A percentile compares a stretch with the other conserved stretches of the same genome.
phyloP scores from a whole-genome alignment of 2,113 vertebrate species.

The Hippolais icterina region DNA sequence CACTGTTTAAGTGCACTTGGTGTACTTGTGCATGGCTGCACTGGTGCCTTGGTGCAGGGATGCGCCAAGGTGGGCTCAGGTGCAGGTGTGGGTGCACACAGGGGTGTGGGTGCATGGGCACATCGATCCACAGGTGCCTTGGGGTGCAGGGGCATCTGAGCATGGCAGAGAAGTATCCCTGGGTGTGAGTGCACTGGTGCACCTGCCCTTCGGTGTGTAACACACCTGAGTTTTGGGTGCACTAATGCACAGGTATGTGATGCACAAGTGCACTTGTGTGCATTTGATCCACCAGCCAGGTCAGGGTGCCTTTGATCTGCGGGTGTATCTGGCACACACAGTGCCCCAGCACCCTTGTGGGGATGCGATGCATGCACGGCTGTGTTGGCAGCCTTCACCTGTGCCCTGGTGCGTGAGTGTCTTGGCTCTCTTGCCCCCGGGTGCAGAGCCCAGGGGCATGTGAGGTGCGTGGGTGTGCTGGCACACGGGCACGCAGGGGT shows the following conservation, averaged over 20 bases:
- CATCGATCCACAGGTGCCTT: accelerated
- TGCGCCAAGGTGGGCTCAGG: not conserved
- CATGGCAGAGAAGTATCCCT: too few species aligned
- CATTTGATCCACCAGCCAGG: accelerated
- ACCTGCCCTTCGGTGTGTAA: accelerated
- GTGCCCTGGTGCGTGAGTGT: accelerated
- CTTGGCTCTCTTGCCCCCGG: not conserved
- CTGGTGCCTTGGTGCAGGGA: not conserved
- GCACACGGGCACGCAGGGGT: not conserved
- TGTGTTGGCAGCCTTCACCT: accelerated
- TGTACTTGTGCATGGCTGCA: not conserved
- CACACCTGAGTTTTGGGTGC: accelerated
- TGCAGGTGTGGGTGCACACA: not conserved
- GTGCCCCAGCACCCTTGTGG: accelerated
- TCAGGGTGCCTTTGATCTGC: too few species aligned
- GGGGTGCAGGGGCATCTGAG: not conserved
- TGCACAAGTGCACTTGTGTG: accelerated
- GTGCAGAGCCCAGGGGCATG: not conserved
- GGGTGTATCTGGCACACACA: accelerated
- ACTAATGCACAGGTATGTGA: accelerated
- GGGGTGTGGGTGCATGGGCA: accelerated
- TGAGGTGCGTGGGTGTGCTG: accelerated
- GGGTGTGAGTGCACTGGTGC: accelerated
- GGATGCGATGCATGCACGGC: accelerated
- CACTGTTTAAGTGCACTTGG: not conserved